Evolutionary conservation across 64 coral and sea anemone species (phyloP).

Genomic region (Pachyseris speciosa): DNA sequence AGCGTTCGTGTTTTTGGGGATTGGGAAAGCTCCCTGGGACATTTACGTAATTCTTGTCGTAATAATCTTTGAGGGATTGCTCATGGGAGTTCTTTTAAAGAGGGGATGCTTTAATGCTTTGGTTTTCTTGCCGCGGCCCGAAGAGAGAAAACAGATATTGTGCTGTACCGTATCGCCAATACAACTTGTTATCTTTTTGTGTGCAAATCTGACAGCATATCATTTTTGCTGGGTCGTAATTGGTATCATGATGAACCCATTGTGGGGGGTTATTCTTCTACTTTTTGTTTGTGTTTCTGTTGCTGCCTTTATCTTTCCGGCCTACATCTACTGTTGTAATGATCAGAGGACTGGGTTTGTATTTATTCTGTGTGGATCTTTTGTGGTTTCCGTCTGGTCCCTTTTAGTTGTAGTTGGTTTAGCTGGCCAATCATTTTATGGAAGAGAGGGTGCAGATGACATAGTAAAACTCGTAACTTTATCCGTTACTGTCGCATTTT

Average conservation of each 20-base stretch:
- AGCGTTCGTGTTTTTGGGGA: neutral
- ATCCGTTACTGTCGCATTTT: neutral
- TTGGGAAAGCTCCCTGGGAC: neutral
- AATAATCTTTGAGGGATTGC: neutral
- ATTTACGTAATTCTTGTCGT: neutral
- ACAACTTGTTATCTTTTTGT: neutral
- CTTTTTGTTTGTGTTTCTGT: neutral
- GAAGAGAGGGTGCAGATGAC: neutral
- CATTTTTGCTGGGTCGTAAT: constrained; percentile 11
- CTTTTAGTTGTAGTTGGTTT: neutral
- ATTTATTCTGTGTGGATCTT: neutral
- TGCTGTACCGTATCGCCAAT: neutral
- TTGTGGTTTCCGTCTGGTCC: neutral
- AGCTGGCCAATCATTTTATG: neutral
- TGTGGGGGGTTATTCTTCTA: neutral
- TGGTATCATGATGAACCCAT: constrained; percentile 14
- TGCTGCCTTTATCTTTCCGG: neutral
- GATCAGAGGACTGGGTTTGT: neutral
- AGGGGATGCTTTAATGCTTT: neutral
- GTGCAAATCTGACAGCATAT: neutral
- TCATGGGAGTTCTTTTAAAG: neutral
- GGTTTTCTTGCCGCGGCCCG: neutral
- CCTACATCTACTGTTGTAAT: neutral
- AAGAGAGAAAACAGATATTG: neutral
- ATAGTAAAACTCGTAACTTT: neutral